These are phyloP conservation scores for Dendroctonus valens DNA, from an alignment of 1,140 invertebrate genomes.

Conservation along the genomic window DNA sequence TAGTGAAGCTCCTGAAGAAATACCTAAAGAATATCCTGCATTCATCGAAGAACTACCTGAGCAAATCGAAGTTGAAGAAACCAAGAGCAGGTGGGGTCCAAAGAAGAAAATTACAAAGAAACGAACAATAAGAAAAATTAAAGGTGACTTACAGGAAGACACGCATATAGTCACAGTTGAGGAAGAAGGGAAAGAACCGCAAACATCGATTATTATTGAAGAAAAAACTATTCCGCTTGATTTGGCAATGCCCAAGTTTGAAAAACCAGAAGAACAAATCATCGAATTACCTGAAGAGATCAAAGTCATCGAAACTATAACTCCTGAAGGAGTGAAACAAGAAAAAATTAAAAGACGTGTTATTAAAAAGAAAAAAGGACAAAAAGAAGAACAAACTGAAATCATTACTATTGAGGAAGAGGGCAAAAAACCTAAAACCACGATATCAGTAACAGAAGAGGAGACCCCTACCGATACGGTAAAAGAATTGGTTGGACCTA, in stretches of 20 bases:
- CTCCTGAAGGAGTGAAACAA: constrained; percentile 41
- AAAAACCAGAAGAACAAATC: constrained; percentile 35
- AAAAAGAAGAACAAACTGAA: constrained; percentile 53
- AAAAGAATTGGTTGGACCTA: neutral
- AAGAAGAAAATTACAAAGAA: constrained; percentile 50
- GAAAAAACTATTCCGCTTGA: constrained; percentile 44
- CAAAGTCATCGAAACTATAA: constrained; percentile 43
- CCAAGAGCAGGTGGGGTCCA: constrained; percentile 38
- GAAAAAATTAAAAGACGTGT: constrained; percentile 49
- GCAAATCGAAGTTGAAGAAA: constrained; percentile 45
- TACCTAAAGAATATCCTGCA: constrained; percentile 43
- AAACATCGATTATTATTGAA: constrained; percentile 47
- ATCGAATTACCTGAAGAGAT: constrained; percentile 48
- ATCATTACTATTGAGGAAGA: constrained; percentile 55
- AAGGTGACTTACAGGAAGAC: constrained; percentile 41
- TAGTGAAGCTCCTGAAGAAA: constrained; percentile 34
- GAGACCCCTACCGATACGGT: constrained; percentile 37
- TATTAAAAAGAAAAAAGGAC: constrained; percentile 48
- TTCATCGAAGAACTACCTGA: constrained; percentile 46
- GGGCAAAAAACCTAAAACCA: constrained; percentile 50
- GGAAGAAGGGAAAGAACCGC: constrained; percentile 47
- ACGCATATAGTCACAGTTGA: constrained; percentile 46
- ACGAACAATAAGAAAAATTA: constrained; percentile 47
- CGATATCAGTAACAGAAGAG: constrained; percentile 44
- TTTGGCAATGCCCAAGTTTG: constrained; percentile 15